These are phyloP conservation scores for Troides helena DNA, from an alignment of 2,888 invertebrate species.

Conservation along the genomic window DNA sequence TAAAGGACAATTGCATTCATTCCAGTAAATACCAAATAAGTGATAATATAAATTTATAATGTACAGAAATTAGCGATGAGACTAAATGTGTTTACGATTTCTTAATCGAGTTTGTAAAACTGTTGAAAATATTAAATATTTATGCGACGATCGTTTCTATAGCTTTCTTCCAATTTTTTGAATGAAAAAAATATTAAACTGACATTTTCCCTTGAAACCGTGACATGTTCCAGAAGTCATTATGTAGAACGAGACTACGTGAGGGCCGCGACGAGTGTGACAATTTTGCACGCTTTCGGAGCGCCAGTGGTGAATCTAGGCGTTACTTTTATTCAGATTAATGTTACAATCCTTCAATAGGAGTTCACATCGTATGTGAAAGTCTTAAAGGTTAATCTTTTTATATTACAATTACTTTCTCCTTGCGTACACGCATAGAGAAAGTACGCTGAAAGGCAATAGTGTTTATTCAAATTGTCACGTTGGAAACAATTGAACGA, in stretches of 20 bases:
- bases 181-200: background rate
- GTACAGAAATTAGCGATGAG: no score
- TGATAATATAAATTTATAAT: no score
- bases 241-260: slow-evolving; percentile 16
- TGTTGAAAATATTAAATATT: background rate
- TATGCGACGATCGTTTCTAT: background rate
- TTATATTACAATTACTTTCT: no score
- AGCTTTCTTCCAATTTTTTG: background rate
- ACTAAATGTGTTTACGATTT: no score
- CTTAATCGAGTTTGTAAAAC: no score
- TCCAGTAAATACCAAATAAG: no score
- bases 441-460: background rate
- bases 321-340: slow-evolving; percentile 17
- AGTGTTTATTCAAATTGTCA: no score
- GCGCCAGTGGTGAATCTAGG: slow-evolving; percentile 10
- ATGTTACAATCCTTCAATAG: slow-evolving; percentile 16
- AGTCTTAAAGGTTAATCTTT: background rate
- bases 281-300: slow-evolving; percentile 29
- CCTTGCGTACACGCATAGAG: no score
- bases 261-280: slow-evolving; percentile 23
- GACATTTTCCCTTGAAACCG: background rate
- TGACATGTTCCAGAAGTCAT: slow-evolving; percentile 8
- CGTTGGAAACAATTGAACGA: no score
- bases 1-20: no score
- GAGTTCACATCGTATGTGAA: slow-evolving; percentile 8